Evolutionary conservation across 2,888 invertebrate genomes (phyloP).

Genomic region (Tanytarsus gracilentus): DNA sequence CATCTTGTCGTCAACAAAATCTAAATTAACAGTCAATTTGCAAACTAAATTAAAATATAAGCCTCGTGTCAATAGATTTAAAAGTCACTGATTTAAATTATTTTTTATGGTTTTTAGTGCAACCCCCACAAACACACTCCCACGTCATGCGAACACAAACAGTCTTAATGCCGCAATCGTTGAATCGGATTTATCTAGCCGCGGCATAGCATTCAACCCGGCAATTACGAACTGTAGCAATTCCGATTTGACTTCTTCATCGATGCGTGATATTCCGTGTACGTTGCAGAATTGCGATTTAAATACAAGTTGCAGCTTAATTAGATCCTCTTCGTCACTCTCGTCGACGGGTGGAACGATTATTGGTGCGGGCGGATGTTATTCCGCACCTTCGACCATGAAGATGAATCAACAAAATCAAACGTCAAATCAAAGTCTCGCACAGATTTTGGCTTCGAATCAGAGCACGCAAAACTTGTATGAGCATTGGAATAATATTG

Average conservation of each 20-base stretch:
- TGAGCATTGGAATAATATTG: slow-evolving; percentile 18
- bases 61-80: no score
- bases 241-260: slow-evolving; percentile 5
- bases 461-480: slow-evolving; percentile 23
- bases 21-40: no score
- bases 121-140: slow-evolving; percentile 18
- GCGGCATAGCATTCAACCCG: slow-evolving; percentile 5
- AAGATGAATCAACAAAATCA: slow-evolving; percentile 27
- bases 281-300: slow-evolving; percentile 24
- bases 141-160: neutral
- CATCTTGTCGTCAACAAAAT: no score
- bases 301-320: slow-evolving; percentile 19
- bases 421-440: slow-evolving; percentile 23
- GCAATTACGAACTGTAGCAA: slow-evolving; percentile 22
- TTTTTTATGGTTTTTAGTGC: slow-evolving; percentile 6
- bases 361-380: slow-evolving; percentile 16
- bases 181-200: slow-evolving; percentile 13
- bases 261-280: slow-evolving; percentile 20
- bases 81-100: no score
- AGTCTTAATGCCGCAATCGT: neutral
- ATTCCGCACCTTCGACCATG: slow-evolving; percentile 25
- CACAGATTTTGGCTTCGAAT: slow-evolving; percentile 21
- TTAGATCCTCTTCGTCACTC: slow-evolving; percentile 20
- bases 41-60: no score
- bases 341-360: slow-evolving; percentile 5